Evolutionary conservation across 2,797 vertebrate species (phyloP).

Genomic region (Danio tinwini): DNA sequence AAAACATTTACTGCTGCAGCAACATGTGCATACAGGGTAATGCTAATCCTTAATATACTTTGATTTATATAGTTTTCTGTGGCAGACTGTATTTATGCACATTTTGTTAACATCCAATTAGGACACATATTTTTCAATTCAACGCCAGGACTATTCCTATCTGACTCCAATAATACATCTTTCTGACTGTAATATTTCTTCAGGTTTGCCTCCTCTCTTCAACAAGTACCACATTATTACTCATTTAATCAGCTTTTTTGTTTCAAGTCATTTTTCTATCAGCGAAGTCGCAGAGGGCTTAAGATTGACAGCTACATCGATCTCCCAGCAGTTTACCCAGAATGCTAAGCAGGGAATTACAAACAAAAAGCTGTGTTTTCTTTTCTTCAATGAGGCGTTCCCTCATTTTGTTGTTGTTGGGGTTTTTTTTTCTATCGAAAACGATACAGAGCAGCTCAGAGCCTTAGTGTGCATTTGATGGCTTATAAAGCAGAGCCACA

Average conservation of each 20-base stretch:
- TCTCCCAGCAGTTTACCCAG: constrained; percentile 71
- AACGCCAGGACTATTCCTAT: constrained; percentile 68
- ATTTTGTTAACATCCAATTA: constrained; percentile 79
- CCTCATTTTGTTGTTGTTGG: constrained; percentile 65
- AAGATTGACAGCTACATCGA: constrained; percentile 73
- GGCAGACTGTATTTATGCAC: constrained; percentile 69
- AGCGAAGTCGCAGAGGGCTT: constrained; percentile 72
- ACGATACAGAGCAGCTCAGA: constrained; percentile 62
- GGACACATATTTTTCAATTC: constrained; percentile 76
- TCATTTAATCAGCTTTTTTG: constrained; percentile 71
- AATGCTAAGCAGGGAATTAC: constrained; percentile 66
- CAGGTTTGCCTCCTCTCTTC: constrained; percentile 68
- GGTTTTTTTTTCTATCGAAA: constrained; percentile 59
- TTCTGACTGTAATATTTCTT: constrained; percentile 60
- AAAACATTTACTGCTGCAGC: constrained; percentile 42
- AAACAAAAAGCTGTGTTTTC: constrained; percentile 63
- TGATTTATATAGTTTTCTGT: constrained; percentile 74
- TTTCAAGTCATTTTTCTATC: constrained; percentile 59
- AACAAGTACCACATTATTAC: constrained; percentile 71
- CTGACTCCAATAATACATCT: constrained; percentile 74
- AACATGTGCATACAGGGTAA: constrained; percentile 61
- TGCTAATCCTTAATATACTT: constrained; percentile 55
- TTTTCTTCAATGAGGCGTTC: constrained; percentile 67
- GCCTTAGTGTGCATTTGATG: constrained; percentile 52
- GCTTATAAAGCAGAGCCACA: constrained; percentile 16